phyloP scores from a whole-genome alignment of 2,113 vertebrate genomes.

The Psophia crepitans region DNA sequence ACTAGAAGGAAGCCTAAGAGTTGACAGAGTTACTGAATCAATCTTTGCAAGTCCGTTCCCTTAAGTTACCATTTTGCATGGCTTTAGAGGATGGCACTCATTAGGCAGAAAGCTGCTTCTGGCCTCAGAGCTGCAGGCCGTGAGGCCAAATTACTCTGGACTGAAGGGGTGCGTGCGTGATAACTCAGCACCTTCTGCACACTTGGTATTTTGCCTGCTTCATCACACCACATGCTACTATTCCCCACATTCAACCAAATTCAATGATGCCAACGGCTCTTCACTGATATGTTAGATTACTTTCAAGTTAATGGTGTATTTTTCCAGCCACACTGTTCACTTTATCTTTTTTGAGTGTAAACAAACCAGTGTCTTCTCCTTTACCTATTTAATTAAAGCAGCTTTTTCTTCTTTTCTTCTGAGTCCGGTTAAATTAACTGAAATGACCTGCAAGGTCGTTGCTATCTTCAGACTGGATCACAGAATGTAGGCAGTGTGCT shows the following conservation, averaged over 20 bases:
- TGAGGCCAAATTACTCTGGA: background rate
- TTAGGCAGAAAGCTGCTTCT: background rate
- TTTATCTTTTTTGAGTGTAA: constrained; percentile 19
- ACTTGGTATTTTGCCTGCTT: background rate
- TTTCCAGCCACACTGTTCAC: background rate
- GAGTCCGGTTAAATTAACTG: constrained; percentile 19
- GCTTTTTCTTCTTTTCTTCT: background rate
- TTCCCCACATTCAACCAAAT: background rate
- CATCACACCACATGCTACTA: rapidly evolving
- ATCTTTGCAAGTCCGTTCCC: background rate
- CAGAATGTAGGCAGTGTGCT: background rate
- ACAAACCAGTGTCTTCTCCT: background rate
- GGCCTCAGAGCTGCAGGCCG: background rate
- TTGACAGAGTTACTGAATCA: background rate
- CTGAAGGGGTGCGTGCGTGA: background rate
- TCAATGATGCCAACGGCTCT: background rate
- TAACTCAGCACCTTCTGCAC: background rate
- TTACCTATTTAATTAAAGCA: constrained; percentile 42
- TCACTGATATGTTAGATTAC: background rate
- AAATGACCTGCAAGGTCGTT: constrained; percentile 51
- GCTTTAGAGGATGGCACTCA: background rate
- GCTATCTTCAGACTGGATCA: constrained; percentile 32
- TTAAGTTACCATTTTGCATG: background rate
- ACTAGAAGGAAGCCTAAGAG: background rate
- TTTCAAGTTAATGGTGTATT: background rate